Evolutionary conservation across 2,113 vertebrate species (phyloP).

Genomic region (Propithecus coquereli): DNA sequence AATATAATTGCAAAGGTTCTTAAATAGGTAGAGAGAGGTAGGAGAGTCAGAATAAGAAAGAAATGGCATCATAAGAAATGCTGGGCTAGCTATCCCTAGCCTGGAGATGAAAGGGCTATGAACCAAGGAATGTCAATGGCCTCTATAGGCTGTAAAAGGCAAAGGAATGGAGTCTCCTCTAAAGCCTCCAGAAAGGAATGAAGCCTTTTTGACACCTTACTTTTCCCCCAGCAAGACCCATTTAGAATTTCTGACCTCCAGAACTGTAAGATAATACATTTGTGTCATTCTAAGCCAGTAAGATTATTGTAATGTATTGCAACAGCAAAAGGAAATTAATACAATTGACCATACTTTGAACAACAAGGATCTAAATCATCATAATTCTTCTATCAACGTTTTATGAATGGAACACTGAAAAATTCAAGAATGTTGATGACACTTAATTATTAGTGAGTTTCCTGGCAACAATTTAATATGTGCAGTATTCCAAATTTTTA

Average conservation of each 20-base stretch:
- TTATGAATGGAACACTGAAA: not conserved
- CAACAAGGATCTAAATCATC: not conserved
- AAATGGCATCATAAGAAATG: not conserved
- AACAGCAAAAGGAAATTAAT: not conserved
- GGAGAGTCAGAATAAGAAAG: not conserved
- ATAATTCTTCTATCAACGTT: not conserved
- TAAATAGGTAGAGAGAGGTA: not conserved
- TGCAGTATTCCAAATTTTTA: not conserved
- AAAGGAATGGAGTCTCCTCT: not conserved
- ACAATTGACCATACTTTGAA: not conserved
- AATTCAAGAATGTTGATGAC: not conserved
- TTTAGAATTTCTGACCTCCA: not conserved
- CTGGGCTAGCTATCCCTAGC: accelerated
- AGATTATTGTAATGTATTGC: not conserved
- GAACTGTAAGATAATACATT: not conserved
- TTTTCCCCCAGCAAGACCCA: not conserved
- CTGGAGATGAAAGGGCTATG: not conserved
- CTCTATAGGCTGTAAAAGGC: not conserved
- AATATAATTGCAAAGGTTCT: not conserved
- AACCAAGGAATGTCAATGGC: not conserved
- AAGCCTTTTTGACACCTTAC: accelerated
- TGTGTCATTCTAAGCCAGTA: not conserved
- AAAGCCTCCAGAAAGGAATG: not conserved
- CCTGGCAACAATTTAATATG: not conserved
- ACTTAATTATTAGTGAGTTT: not conserved